A percentile compares a stretch with the other conserved stretches of the same genome.
Conservation (phyloP, 2,113 vertebrate species). For the Corythaeola cristata region DNA sequence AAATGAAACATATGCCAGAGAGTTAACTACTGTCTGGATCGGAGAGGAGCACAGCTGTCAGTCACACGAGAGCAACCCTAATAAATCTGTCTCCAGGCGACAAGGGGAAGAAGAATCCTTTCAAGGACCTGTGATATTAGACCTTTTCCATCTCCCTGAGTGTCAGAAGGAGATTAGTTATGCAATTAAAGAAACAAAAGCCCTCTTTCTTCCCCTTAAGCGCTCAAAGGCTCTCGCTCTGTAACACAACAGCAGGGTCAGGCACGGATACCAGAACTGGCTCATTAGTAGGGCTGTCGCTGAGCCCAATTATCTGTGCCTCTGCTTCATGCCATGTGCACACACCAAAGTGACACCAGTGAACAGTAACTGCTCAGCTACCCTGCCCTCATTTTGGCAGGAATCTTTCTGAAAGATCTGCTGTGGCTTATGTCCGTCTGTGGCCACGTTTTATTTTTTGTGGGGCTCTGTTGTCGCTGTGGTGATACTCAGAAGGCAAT, state of each 20-base stretch:
- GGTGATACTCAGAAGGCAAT: background rate
- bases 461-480: background rate
- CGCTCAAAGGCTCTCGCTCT: background rate
- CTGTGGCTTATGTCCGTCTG: background rate
- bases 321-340: background rate
- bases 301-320: background rate
- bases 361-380: background rate
- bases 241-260: slow-evolving; percentile 22
- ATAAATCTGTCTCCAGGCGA: background rate
- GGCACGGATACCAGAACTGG: background rate
- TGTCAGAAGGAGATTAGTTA: slow-evolving; percentile 52
- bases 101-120: slow-evolving; percentile 22
- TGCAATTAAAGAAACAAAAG: slow-evolving; percentile 54
- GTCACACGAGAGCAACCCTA: background rate
- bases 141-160: slow-evolving; percentile 28
- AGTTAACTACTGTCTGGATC: background rate
- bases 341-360: background rate
- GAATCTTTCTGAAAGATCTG: background rate
- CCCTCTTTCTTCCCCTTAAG: slow-evolving; percentile 22
- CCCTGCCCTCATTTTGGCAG: background rate
- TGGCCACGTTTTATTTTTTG: background rate
- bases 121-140: slow-evolving; percentile 37
- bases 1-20: background rate
- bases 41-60: slow-evolving; percentile 19
- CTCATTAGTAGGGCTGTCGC: slow-evolving; percentile 28